Conservation (phyloP, 2,888 invertebrate species). For the Linnaemya tessellans region DNA sequence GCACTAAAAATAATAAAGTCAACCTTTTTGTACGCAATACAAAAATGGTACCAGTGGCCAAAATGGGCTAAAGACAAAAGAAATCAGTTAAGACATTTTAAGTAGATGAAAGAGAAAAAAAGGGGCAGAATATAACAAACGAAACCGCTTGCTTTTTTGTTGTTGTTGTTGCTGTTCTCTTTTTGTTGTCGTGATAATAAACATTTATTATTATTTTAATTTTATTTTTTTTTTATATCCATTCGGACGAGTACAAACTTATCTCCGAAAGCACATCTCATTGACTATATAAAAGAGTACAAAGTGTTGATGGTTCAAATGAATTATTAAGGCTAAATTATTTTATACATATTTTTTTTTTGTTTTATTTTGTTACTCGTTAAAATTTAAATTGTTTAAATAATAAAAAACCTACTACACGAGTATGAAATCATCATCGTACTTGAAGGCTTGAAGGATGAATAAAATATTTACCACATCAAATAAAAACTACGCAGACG, state of each 20-base stretch:
- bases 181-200: slow-evolving; percentile 34
- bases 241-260: slow-evolving; percentile 38
- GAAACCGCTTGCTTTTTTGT: slow-evolving; percentile 44
- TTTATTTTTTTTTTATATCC: slow-evolving; percentile 29
- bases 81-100: slow-evolving; percentile 49
- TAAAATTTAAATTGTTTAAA: slow-evolving; percentile 52
- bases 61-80: slow-evolving; percentile 13
- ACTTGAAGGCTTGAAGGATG: slow-evolving; percentile 33
- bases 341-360: slow-evolving; percentile 18
- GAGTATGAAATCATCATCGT: slow-evolving; percentile 57
- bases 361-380: slow-evolving; percentile 26
- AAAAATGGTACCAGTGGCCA: slow-evolving; percentile 11
- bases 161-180: background rate
- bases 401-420: slow-evolving; percentile 41
- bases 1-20: slow-evolving; percentile 46
- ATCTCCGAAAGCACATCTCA: slow-evolving; percentile 54
- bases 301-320: slow-evolving; percentile 63
- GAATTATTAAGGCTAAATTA: slow-evolving; percentile 67
- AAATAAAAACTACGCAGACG: slow-evolving; percentile 56
- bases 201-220: slow-evolving; percentile 54
- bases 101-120: background rate
- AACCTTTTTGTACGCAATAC: slow-evolving; percentile 10
- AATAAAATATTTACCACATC: slow-evolving; percentile 23
- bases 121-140: slow-evolving; percentile 29
- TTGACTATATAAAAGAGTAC: slow-evolving; percentile 14